Evolutionary conservation across 2,113 vertebrate species (phyloP).

Genomic region (Solenodon paradoxus): DNA sequence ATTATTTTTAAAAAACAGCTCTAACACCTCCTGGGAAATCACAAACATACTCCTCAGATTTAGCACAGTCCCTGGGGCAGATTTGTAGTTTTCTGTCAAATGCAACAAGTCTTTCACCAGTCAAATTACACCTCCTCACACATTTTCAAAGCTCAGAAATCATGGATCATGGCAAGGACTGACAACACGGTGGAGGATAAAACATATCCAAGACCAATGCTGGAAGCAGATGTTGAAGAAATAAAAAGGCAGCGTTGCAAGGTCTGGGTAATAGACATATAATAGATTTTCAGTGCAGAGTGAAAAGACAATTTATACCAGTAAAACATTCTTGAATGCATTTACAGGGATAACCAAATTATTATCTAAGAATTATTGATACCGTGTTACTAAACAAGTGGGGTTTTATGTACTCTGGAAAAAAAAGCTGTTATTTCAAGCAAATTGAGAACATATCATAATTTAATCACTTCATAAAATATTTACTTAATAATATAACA

Average conservation of each 20-base stretch:
- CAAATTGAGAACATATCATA: neutral
- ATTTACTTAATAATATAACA: conserved; percentile 6
- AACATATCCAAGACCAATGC: neutral
- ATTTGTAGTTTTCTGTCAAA: conserved; percentile 44
- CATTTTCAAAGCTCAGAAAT: conserved; percentile 44
- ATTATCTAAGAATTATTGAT: neutral
- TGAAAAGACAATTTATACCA: neutral
- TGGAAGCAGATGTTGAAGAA: neutral
- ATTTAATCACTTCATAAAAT: conserved; percentile 38
- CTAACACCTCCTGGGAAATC: conserved; percentile 34
- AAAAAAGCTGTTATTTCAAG: conserved; percentile 33
- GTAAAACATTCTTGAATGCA: neutral
- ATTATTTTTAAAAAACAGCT: conserved; percentile 2
- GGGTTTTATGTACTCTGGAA: neutral
- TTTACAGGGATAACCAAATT: neutral
- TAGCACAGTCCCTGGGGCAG: conserved; percentile 1
- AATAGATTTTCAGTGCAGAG: neutral
- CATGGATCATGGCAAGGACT: conserved; percentile 3
- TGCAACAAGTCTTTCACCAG: conserved; percentile 43
- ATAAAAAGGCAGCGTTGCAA: neutral
- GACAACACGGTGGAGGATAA: neutral
- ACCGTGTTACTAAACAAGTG: neutral
- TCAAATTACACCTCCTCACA: neutral
- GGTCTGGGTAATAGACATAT: neutral
- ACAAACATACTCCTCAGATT: conserved; percentile 29